Evolutionary conservation across 1,140 invertebrate genomes (phyloP).

Genomic region (Lysiphlebus fabarum): DNA sequence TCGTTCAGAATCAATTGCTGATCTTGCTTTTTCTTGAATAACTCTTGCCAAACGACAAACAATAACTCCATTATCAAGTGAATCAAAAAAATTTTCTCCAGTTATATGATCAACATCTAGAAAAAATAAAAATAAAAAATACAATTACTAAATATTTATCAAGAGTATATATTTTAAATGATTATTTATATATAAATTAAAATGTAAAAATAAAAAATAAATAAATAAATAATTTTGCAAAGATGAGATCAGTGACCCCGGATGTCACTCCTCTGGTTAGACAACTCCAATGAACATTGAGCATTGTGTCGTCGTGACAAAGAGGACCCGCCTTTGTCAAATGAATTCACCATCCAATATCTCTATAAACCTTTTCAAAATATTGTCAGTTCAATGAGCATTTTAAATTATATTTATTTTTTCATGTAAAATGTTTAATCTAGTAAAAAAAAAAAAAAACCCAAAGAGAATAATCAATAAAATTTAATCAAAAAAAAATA

Average conservation of each 20-base stretch:
- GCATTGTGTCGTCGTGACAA: conserved; percentile 20
- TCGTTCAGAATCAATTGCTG: conserved; percentile 61
- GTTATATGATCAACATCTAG: conserved; percentile 71
- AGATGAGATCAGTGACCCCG: conserved; percentile 15
- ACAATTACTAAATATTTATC: too few relatives aligned
- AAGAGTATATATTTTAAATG: too few relatives aligned
- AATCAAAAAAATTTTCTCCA: conserved; percentile 74
- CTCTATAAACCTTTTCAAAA: conserved; percentile 6
- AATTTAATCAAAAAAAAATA: too few relatives aligned
- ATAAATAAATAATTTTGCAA: background rate
- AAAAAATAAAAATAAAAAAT: conserved; percentile 38
- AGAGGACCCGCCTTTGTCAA: conserved; percentile 18
- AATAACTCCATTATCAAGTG: conserved; percentile 76
- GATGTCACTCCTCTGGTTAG: conserved; percentile 20
- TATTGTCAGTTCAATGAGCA: conserved; percentile 12
- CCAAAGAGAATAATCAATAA: too few relatives aligned
- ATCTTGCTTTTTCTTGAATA: conserved; percentile 69
- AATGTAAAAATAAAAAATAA: conserved; percentile 1
- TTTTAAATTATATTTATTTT: background rate
- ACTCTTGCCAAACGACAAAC: conserved; percentile 74
- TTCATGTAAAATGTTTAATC: too few relatives aligned
- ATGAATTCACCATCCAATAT: background rate
- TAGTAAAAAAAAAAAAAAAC: too few relatives aligned
- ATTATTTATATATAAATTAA: background rate
- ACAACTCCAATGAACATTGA: conserved; percentile 17